Conservation (phyloP, 2,113 vertebrate genomes). For the Ptyas mucosa region DNA sequence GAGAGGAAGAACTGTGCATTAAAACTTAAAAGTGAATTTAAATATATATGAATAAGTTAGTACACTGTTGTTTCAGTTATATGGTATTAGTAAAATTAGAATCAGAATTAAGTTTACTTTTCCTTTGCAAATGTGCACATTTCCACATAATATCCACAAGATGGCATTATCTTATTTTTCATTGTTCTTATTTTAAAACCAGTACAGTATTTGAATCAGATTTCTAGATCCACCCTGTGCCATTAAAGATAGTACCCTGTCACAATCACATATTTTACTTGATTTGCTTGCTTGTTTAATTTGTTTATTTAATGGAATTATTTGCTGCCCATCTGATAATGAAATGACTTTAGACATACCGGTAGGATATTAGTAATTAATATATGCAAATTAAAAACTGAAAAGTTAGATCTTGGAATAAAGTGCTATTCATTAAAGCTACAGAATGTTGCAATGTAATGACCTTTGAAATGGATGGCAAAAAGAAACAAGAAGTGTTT, state of each 20-base stretch:
- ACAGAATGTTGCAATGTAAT: neutral
- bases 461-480: neutral
- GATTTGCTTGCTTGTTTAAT: neutral
- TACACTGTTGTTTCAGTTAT: neutral
- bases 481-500: neutral
- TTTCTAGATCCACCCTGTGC: neutral
- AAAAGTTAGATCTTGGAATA: neutral
- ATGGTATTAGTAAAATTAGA: neutral
- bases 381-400: neutral
- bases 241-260: neutral
- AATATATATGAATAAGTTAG: neutral
- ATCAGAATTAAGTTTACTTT: neutral
- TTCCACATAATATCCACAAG: constrained; percentile 19
- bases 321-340: neutral
- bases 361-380: neutral
- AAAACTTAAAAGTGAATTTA: neutral
- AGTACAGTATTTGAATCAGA: neutral
- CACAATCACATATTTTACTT: neutral
- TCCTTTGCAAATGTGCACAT: neutral
- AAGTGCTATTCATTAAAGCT: neutral
- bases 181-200: rapidly evolving
- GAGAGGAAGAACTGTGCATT: neutral
- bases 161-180: constrained; percentile 4
- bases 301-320: neutral
- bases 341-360: neutral